Conservation (phyloP, 2,888 invertebrate species). For the Tribolium freemani region DNA sequence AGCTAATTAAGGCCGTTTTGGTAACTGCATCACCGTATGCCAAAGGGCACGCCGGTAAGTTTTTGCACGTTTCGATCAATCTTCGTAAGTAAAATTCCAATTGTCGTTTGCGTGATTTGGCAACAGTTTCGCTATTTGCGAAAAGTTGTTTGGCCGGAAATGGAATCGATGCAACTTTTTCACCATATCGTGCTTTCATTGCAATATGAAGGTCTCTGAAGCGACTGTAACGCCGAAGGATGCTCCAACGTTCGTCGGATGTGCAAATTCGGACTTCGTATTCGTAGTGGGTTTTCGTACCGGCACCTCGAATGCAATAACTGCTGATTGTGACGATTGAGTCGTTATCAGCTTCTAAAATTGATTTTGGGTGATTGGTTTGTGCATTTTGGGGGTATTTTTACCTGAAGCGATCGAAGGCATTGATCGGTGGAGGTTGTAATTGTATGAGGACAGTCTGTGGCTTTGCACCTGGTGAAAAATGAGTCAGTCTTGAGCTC, state of each 20-base stretch:
- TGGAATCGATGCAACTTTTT: conserved; percentile 81
- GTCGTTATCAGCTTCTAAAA: conserved; percentile 61
- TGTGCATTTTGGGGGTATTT: too few species aligned
- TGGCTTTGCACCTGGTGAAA: conserved; percentile 56
- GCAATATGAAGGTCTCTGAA: conserved; percentile 89
- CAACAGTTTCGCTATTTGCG: conserved; percentile 80
- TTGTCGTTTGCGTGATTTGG: conserved; percentile 79
- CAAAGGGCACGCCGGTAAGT: conserved; percentile 80
- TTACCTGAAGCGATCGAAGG: conserved; percentile 62
- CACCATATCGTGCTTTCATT: conserved; percentile 85
- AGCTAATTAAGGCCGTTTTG: conserved; percentile 78
- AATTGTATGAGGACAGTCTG: conserved; percentile 57
- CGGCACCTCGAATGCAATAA: conserved; percentile 87
- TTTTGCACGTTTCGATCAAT: conserved; percentile 79
- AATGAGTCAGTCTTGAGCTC: too few species aligned
- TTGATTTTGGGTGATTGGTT: too few species aligned
- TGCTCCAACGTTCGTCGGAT: conserved; percentile 81
- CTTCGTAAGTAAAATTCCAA: conserved; percentile 83
- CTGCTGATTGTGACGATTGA: conserved; percentile 76
- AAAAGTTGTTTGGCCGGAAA: conserved; percentile 87
- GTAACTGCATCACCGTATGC: conserved; percentile 71
- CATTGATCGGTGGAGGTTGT: conserved; percentile 63
- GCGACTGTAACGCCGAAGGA: conserved; percentile 87
- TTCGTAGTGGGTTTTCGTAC: conserved; percentile 88
- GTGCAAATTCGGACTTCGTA: conserved; percentile 88